These are phyloP conservation scores for Polyodon spathula DNA, from an alignment of 2,113 vertebrate genomes.

Conservation along the genomic window DNA sequence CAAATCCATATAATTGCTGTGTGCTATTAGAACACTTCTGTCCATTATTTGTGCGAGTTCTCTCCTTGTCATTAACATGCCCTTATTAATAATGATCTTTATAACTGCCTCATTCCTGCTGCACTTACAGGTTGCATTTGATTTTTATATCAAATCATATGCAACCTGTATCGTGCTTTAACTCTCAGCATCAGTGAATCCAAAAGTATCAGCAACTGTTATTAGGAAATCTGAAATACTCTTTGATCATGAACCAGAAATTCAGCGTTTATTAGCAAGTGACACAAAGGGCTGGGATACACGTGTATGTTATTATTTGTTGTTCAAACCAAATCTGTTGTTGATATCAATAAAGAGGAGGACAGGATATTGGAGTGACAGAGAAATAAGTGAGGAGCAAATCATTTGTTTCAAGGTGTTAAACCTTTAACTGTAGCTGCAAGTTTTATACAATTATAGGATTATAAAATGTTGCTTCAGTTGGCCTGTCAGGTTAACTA, in stretches of 20 bases:
- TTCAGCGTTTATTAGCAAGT: neutral
- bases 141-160: too few species aligned
- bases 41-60: constrained; percentile 28
- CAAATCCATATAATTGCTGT: too few species aligned
- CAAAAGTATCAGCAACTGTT: neutral
- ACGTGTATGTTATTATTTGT: too few species aligned
- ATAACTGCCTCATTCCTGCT: constrained; percentile 17
- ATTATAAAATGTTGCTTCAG: neutral
- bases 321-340: too few species aligned
- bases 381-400: too few species aligned
- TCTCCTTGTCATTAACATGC: constrained; percentile 26
- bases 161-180: constrained; percentile 20
- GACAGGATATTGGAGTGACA: too few species aligned
- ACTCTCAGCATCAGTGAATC: constrained; percentile 19
- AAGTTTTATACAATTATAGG: too few species aligned
- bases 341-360: too few species aligned
- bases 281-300: neutral
- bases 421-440: too few species aligned
- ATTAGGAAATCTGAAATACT: neutral
- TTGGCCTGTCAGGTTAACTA: neutral
- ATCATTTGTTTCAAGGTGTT: too few species aligned
- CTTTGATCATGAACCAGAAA: neutral
- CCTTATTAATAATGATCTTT: constrained; percentile 20
- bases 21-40: neutral
- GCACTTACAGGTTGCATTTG: constrained; percentile 27